Conservation (phyloP, 2,888 invertebrate species). For the Beris chalybata region DNA sequence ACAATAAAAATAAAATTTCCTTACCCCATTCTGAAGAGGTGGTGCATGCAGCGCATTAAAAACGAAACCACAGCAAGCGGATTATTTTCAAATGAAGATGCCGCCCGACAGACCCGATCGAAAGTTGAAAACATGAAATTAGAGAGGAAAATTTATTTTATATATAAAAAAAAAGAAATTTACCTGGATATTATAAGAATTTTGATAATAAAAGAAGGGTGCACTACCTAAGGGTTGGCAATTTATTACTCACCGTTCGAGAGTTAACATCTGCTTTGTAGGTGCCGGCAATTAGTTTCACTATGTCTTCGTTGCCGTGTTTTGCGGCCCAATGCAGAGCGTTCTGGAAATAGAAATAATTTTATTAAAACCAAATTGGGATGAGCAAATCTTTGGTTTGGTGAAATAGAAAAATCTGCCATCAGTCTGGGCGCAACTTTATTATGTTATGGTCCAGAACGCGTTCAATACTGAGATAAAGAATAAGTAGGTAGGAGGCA, state of each 20-base stretch:
- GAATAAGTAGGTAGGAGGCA: too few relatives aligned
- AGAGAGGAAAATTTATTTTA: slow-evolving; percentile 7
- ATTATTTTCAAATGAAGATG: slow-evolving; percentile 6
- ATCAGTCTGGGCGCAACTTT: too few relatives aligned
- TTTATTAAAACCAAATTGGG: too few relatives aligned
- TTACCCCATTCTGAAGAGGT: slow-evolving; percentile 51
- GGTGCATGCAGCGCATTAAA: background rate
- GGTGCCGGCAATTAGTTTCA: slow-evolving; percentile 89
- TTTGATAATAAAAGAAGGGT: slow-evolving; percentile 7
- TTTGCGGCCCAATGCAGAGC: slow-evolving; percentile 97
- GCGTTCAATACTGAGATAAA: too few relatives aligned
- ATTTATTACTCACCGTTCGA: slow-evolving; percentile 71
- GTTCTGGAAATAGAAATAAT: slow-evolving; percentile 66
- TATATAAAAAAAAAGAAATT: background rate
- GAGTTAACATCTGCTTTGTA: slow-evolving; percentile 82
- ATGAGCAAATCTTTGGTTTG: too few relatives aligned
- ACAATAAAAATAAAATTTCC: slow-evolving; percentile 39
- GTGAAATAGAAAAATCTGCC: too few relatives aligned
- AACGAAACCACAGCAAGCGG: slow-evolving; percentile 10
- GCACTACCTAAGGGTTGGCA: slow-evolving; percentile 1
- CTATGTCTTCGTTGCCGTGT: slow-evolving; percentile 86
- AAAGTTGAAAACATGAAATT: slow-evolving; percentile 16
- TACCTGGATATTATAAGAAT: background rate
- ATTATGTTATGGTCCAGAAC: too few relatives aligned
- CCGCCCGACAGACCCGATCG: slow-evolving; percentile 8